Evolutionary conservation across 2,888 invertebrate genomes (phyloP).

Genomic region (Xylota sylvarum): DNA sequence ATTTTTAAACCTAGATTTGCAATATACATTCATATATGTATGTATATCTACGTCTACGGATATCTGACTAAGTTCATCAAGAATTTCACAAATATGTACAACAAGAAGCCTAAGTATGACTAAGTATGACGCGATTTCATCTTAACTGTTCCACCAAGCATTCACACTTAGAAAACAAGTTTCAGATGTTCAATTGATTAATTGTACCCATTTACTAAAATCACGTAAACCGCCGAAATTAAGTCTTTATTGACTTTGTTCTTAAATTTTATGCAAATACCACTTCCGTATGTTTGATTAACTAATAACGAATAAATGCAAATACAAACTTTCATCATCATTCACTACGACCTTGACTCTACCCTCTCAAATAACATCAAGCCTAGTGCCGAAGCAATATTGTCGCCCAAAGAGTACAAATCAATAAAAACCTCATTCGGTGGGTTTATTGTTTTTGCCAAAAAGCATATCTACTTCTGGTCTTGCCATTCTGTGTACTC

Average conservation of each 20-base stretch:
- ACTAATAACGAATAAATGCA: conserved; percentile 28
- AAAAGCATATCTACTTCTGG: conserved; percentile 6
- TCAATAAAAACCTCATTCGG: conserved; percentile 47
- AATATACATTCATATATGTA: too few species aligned
- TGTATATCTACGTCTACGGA: too few species aligned
- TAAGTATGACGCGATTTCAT: too few species aligned
- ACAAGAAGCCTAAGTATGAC: too few species aligned
- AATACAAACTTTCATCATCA: conserved; percentile 31
- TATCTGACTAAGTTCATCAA: too few species aligned
- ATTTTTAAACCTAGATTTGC: too few species aligned
- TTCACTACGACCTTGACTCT: conserved; percentile 49
- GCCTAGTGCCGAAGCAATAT: conserved; percentile 41
- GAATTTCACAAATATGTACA: too few species aligned
- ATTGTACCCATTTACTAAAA: background rate
- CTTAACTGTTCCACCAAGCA: background rate
- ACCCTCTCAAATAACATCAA: conserved; percentile 24
- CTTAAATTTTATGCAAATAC: conserved; percentile 40
- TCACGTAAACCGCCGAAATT: background rate
- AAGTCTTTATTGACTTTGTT: conserved; percentile 9
- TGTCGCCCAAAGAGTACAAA: conserved; percentile 51
- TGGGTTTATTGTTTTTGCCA: conserved; percentile 39
- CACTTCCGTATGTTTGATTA: conserved; percentile 28
- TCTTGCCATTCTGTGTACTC: background rate
- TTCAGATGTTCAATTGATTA: background rate
- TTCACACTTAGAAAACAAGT: background rate